phyloP scores from a whole-genome alignment of 2,888 invertebrate genomes.

The Tolmerus cingulatus region DNA sequence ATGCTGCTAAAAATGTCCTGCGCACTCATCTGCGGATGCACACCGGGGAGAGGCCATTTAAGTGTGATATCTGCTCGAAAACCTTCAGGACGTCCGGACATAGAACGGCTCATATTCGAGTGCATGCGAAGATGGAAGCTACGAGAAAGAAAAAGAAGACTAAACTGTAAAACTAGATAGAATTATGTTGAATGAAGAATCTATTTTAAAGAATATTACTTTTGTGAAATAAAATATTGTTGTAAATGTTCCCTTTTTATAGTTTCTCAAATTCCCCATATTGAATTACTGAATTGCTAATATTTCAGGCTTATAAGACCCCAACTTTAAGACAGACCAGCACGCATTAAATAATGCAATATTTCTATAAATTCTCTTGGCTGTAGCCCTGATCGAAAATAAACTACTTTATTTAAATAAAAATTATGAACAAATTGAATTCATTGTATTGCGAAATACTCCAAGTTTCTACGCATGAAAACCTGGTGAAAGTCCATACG shows the following conservation, averaged over 20 bases:
- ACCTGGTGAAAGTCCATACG: conserved; percentile 59
- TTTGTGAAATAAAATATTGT: background rate
- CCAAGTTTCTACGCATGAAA: conserved; percentile 52
- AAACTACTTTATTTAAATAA: background rate
- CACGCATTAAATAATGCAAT: too few species aligned
- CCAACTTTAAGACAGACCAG: too few species aligned
- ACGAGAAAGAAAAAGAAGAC: background rate
- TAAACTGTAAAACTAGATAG: background rate
- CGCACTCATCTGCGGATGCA: conserved; percentile 56
- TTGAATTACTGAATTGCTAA: too few species aligned
- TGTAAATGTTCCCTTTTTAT: background rate
- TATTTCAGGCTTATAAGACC: too few species aligned
- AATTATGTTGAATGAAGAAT: background rate
- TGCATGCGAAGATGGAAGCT: conserved; percentile 35
- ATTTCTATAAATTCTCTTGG: too few species aligned
- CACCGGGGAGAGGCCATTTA: conserved; percentile 56
- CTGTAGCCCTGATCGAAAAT: too few species aligned
- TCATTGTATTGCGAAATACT: background rate
- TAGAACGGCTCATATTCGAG: conserved; percentile 53
- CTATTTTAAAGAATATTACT: background rate
- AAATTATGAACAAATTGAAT: background rate
- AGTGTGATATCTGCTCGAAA: conserved; percentile 53
- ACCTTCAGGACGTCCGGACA: conserved; percentile 58
- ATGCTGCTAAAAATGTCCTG: conserved; percentile 53
- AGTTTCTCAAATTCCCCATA: background rate